Evolutionary conservation across 2,888 invertebrate species (phyloP).

Genomic region (Thyatira batis): DNA sequence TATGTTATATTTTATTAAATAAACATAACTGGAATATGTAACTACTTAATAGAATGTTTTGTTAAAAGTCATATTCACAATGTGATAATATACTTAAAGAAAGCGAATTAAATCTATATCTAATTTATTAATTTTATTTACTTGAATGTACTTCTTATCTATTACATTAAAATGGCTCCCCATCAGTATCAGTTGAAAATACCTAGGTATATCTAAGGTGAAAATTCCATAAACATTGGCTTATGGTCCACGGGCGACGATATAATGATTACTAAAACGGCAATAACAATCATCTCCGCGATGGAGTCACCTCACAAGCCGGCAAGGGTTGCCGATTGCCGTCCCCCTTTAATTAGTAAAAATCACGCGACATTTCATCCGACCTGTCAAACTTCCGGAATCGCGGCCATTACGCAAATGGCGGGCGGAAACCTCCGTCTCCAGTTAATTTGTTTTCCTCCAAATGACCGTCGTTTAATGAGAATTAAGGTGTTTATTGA

Average conservation of each 20-base stretch:
- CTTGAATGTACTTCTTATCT: too few species aligned
- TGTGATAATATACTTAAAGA: too few species aligned
- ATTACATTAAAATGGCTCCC: too few species aligned
- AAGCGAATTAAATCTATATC: too few species aligned
- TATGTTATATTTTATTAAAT: too few species aligned
- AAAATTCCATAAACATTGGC: too few species aligned
- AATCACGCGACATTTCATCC: conserved; percentile 78
- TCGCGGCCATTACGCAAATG: conserved; percentile 63
- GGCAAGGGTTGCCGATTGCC: conserved; percentile 29
- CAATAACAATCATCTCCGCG: conserved; percentile 16
- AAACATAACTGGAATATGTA: too few species aligned
- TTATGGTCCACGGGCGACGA: not conserved
- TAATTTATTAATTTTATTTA: too few species aligned
- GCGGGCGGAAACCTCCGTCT: conserved; percentile 52
- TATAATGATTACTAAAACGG: not conserved
- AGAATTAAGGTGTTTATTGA: conserved; percentile 76
- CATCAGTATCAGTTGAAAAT: too few species aligned
- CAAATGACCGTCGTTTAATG: conserved; percentile 70
- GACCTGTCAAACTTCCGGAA: conserved; percentile 73
- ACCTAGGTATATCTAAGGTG: too few species aligned
- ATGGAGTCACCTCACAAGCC: conserved; percentile 20
- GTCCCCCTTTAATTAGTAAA: conserved; percentile 72
- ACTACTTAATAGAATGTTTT: too few species aligned
- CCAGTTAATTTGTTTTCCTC: conserved; percentile 74
- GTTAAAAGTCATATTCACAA: too few species aligned